Evolutionary conservation across 2,797 vertebrate species (phyloP).

Genomic region (Spizella passerina): DNA sequence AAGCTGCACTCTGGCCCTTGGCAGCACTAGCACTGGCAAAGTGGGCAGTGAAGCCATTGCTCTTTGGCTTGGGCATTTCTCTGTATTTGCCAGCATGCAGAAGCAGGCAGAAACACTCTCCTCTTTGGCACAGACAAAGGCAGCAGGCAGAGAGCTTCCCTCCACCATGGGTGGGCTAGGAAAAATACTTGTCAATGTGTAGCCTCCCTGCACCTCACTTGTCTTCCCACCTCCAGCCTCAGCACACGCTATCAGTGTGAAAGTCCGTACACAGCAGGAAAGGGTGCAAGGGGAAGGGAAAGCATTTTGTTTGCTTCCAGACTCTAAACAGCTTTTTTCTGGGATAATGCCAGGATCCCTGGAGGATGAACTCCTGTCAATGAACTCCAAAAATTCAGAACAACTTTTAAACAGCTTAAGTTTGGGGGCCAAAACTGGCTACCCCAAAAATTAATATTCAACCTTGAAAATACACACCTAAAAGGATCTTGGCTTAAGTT

Average conservation of each 20-base stretch:
- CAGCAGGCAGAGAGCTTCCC: not conserved
- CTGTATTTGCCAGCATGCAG: not conserved
- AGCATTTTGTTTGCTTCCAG: not conserved
- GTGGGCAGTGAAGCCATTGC: not conserved
- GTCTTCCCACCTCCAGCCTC: not conserved
- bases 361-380: not conserved
- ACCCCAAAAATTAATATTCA: not conserved
- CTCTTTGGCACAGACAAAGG: not conserved
- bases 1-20: not conserved
- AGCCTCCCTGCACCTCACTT: not conserved
- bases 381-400: not conserved
- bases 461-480: not conserved
- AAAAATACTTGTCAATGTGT: accelerated
- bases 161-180: not conserved
- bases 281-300: not conserved
- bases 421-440: not conserved
- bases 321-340: not conserved
- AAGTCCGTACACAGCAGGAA: not conserved
- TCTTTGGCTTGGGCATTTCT: not conserved
- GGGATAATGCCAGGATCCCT: not conserved
- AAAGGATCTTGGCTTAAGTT: not conserved
- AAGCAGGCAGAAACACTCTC: not conserved
- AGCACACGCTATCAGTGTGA: accelerated
- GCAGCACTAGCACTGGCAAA: not conserved
- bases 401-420: not conserved